Base-by-base conservation (phyloP, 1,140 invertebrate species). In the Cheumatopsyche charites region DNA sequence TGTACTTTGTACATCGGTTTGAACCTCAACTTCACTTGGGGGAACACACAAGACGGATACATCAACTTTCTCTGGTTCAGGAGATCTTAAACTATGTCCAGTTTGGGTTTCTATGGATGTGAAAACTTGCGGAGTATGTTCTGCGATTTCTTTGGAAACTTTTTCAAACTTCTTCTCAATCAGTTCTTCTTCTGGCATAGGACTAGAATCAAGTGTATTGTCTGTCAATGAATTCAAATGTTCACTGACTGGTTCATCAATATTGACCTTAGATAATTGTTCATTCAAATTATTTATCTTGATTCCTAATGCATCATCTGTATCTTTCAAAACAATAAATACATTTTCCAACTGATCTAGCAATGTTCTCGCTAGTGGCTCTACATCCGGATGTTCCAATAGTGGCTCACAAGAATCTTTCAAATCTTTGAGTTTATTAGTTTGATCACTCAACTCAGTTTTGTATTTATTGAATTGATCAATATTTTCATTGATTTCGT, bases 201-300 rank as follows among this genome's bases (percentile, higher is more conserved):
- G 87, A 55, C 83, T 86, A 19, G 87, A 88, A 78, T 87, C 86
- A 62, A 88, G 82, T 15, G 87, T 88, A 72, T 86, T 84, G 76
- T 88, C 86, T n/a, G 83, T 84, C 76, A 81, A 84, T 77, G 80
- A 84, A 69, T 85, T 81, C 13, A 79, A 74, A 21, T 79, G 71
- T 75, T 84, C 82, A n/a, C 70, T 78, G 77, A 26, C 74, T 79
- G 72, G 76, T 80, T 55, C 78, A 71, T 82, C 78, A 72, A 79
- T 72, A 43, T 75, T 72, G 7, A 74, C 62, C 23, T 47, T 23
- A 26, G 4, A 4, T 49, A 82, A 75, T 43, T 77, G 55, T 6
- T 72, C 73, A 77, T 79, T 83, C 79, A 89, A 83, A 67, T 82
- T 80, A 71, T 87, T 82, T 75, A 89, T 85, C 77, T 87, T 86